Evolutionary conservation across 2,888 invertebrate genomes (phyloP), one percentile per base, ranked within the genome.

Genomic region (Tinea trinotella): DNA sequence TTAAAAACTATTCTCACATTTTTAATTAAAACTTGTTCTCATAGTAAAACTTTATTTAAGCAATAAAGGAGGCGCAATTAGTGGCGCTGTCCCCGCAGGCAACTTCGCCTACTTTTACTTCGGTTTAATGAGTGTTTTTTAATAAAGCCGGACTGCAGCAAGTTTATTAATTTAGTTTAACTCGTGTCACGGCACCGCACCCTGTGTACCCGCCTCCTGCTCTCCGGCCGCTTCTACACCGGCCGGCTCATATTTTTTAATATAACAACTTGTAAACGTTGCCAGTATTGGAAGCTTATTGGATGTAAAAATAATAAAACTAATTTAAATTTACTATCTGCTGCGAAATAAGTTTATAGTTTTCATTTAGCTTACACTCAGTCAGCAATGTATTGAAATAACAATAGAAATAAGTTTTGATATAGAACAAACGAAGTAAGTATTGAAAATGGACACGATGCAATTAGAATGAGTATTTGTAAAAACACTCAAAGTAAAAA

Each of bases 1-100:
- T 84, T 85, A 85, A 84, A 85, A 84, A 85, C 85, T 85, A 85
- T 85, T 84, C 80, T 83, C 81, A 81, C 84, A 84, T 84, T 85
- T 85, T 85, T 85, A 85, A 85, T 84, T 85, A 84, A 85, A 85
- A 84, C 84, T 85, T 84, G 81, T 82, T 83, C 79, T 77, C 76
- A 75, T 77, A 80, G 84, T 84, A 82, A 84, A 85, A 85, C 83
- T 84, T 85, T 85, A 85, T 84, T 84, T 84, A 79, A 85, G 85
- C 84, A 84, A 85, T 85, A 85, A 85, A 84, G 80, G 83, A 78
- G 75, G 76, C 73, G 82, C 84, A 85, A 85, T 85, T 85, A 85
- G 85, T 78, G 83, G 71, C 76, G 74, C 81, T 84, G 85, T 84
- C 84, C 84, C 81, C 82, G 76, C 72, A 81, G 80, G 82, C 82